These are phyloP conservation scores for Nematostella vectensis DNA, from an alignment of 92 coral and sea anemone species.

Conservation along the genomic window DNA sequence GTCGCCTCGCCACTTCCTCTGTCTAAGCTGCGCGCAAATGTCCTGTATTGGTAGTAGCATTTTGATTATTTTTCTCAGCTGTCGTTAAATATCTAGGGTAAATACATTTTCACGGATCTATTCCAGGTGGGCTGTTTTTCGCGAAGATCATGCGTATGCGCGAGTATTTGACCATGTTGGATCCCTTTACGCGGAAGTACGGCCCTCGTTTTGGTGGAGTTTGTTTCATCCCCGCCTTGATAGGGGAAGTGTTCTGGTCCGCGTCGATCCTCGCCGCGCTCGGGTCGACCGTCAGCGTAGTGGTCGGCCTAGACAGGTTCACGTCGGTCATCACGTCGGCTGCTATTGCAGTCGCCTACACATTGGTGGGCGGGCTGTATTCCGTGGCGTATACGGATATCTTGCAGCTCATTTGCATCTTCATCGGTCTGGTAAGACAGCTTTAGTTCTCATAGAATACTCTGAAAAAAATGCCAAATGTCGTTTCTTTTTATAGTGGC, in stretches of 20 bases:
- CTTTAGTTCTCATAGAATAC: no score
- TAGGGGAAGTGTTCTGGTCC: slow-evolving; percentile 93
- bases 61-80: no score
- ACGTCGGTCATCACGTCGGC: slow-evolving; percentile 70
- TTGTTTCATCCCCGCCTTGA: slow-evolving; percentile 74
- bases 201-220: slow-evolving; percentile 87
- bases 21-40: no score
- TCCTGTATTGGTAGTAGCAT: no score
- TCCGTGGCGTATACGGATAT: slow-evolving; percentile 95
- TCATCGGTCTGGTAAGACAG: slow-evolving; percentile 79
- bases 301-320: slow-evolving; percentile 53
- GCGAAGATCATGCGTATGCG: slow-evolving; percentile 81
- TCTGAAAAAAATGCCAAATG: no score
- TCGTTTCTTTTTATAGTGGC: slow-evolving; percentile 60
- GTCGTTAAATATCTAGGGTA: no score
- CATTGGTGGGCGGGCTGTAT: slow-evolving; percentile 83
- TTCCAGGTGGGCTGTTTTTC: slow-evolving; percentile 66
- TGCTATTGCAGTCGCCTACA: slow-evolving; percentile 70
- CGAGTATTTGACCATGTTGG: slow-evolving; percentile 80
- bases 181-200: slow-evolving; percentile 80
- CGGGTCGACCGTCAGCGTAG: slow-evolving; percentile 90
- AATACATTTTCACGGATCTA: no score
- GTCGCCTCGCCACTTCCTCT: no score
- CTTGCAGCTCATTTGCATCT: slow-evolving; percentile 78
- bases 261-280: slow-evolving; percentile 92